phyloP scores from a whole-genome alignment of 2,113 vertebrate genomes.

The Opisthocomus hoazin region DNA sequence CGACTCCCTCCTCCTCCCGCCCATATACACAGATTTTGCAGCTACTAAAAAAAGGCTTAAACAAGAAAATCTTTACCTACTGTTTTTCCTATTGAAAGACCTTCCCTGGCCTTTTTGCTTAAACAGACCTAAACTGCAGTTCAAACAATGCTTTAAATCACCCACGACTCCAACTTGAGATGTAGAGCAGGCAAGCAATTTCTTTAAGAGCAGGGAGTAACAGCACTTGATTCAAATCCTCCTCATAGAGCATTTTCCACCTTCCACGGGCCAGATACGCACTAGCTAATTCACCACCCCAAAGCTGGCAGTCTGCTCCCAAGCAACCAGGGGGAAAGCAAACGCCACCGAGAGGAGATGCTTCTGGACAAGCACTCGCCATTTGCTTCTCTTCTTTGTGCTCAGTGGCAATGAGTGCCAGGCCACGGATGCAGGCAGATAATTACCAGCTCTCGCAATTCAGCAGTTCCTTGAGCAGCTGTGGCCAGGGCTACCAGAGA shows the following conservation, averaged over 20 bases:
- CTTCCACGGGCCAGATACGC: background rate
- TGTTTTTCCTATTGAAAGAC: background rate
- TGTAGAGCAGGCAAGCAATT: background rate
- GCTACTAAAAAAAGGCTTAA: background rate
- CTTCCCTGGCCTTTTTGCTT: background rate
- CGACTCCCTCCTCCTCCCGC: background rate
- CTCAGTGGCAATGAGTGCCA: background rate
- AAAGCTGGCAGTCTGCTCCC: background rate
- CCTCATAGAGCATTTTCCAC: background rate
- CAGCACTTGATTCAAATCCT: background rate
- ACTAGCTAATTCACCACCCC: background rate
- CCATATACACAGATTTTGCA: background rate
- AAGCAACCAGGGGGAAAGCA: background rate
- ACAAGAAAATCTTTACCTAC: background rate
- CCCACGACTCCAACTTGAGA: background rate
- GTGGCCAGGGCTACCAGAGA: background rate
- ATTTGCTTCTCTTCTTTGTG: background rate
- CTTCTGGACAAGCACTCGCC: background rate
- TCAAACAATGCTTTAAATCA: background rate
- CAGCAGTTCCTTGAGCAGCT: background rate
- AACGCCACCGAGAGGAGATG: fast-evolving
- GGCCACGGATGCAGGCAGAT: background rate
- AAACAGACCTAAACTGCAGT: background rate
- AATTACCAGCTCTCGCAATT: background rate
- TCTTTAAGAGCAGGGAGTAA: background rate